A percentile compares a stretch with the other conserved stretches of the same genome.
phyloP scores from a whole-genome alignment of 1,140 invertebrate genomes.

The Heliothis virescens region DNA sequence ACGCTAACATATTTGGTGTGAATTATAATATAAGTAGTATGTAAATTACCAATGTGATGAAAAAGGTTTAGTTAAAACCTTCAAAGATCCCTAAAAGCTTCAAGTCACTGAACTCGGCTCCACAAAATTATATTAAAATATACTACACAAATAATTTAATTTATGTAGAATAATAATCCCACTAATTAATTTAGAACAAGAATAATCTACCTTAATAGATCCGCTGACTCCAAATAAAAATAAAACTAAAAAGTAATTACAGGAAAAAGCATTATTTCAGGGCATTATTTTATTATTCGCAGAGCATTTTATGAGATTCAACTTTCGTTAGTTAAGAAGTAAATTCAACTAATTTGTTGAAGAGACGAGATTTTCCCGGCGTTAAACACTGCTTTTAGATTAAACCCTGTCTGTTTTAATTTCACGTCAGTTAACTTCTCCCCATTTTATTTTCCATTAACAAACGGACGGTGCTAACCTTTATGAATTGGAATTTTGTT shows the following conservation, averaged over 20 bases:
- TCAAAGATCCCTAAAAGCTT: neutral
- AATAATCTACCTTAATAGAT: neutral
- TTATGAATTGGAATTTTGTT: constrained; percentile 50
- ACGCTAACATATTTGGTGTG: no score
- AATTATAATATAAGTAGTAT: no score
- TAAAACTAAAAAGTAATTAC: constrained; percentile 19
- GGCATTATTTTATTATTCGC: constrained; percentile 17
- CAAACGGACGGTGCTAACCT: constrained; percentile 46
- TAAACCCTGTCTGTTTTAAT: constrained; percentile 60
- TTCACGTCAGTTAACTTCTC: constrained; percentile 65
- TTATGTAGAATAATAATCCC: neutral
- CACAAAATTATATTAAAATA: neutral
- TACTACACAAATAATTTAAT: neutral
- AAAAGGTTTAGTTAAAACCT: neutral
- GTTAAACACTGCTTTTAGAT: constrained; percentile 60
- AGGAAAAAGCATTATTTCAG: constrained; percentile 28
- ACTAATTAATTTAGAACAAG: neutral
- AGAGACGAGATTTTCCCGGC: constrained; percentile 52
- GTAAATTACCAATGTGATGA: no score
- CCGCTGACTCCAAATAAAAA: neutral
- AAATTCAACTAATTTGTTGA: constrained; percentile 60
- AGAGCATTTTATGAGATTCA: constrained; percentile 42
- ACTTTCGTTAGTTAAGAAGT: constrained; percentile 55
- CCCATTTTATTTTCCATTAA: constrained; percentile 61
- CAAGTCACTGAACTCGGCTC: neutral